Percentiles rank a stretch among this genome's conserved stretches.
Evolutionary conservation across 1,140 invertebrate genomes (phyloP).

Genomic region (Eumeta japonica): DNA sequence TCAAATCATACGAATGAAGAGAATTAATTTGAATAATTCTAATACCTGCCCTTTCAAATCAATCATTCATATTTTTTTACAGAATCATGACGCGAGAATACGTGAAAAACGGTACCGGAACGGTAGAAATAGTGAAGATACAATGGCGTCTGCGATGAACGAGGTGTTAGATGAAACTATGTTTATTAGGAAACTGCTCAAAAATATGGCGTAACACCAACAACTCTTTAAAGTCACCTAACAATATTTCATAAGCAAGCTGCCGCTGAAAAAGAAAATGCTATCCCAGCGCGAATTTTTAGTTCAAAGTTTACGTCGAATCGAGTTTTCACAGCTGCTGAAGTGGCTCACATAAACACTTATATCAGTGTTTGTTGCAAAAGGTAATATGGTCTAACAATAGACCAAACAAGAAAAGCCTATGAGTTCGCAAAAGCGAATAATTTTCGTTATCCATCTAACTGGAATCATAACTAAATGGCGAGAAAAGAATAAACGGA

Average conservation of each 20-base stretch:
- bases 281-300: slow-evolving; percentile 9
- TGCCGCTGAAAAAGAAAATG: slow-evolving; percentile 8
- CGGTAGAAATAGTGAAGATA: slow-evolving; percentile 6
- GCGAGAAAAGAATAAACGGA: too few species aligned
- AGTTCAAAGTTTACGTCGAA: slow-evolving; percentile 6
- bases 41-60: too few species aligned
- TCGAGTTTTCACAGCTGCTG: slow-evolving; percentile 14
- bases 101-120: slow-evolving; percentile 5
- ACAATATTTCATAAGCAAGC: slow-evolving; percentile 13
- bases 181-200: slow-evolving; percentile 18
- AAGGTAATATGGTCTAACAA: slow-evolving; percentile 11
- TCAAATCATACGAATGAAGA: too few species aligned
- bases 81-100: slow-evolving; percentile 5
- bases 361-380: slow-evolving; percentile 14
- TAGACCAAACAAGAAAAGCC: too few species aligned
- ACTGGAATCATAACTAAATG: too few species aligned
- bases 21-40: too few species aligned
- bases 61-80: too few species aligned
- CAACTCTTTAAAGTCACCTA: slow-evolving; percentile 15
- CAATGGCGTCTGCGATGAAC: slow-evolving; percentile 11
- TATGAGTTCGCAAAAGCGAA: too few species aligned
- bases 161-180: slow-evolving; percentile 15
- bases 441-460: too few species aligned
- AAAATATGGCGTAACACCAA: slow-evolving; percentile 16
- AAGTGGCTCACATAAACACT: slow-evolving; percentile 12